These are phyloP conservation scores for Arizona elegans DNA, from an alignment of 2,113 vertebrate species.

Conservation along the genomic window DNA sequence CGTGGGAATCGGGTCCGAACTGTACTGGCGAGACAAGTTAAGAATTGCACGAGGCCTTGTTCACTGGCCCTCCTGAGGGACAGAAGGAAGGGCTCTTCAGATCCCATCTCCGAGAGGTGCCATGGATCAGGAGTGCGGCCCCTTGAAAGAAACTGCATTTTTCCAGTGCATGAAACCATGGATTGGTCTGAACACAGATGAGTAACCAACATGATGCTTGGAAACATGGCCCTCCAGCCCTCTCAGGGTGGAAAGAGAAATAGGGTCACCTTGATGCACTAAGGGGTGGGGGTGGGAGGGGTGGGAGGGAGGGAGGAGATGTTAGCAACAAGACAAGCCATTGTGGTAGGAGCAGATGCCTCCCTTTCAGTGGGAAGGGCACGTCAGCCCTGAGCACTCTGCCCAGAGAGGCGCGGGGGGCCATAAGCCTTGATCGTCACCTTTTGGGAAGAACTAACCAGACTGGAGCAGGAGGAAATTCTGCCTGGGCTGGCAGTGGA, in stretches of 20 bases:
- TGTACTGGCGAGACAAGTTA: neutral
- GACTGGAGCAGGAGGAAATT: neutral
- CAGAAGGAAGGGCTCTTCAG: neutral
- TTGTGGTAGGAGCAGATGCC: neutral
- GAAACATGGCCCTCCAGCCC: neutral
- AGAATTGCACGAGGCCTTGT: neutral
- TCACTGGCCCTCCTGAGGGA: no score
- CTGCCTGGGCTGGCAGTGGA: neutral
- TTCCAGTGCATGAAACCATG: neutral
- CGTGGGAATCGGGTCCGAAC: neutral
- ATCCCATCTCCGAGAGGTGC: neutral
- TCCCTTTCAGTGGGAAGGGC: neutral
- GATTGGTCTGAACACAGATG: neutral
- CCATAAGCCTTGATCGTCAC: neutral
- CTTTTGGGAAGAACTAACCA: neutral
- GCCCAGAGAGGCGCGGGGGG: neutral
- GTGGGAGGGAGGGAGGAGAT: neutral
- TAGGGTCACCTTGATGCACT: neutral
- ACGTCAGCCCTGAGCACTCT: neutral
- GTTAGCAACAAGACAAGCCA: neutral
- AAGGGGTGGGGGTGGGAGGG: neutral
- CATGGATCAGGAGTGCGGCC: neutral
- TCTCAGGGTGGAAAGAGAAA: neutral
- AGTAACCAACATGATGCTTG: neutral
- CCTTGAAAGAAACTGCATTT: neutral